A percentile compares a stretch with the other conserved stretches of the same genome.
These are phyloP conservation scores for Ailuropoda melanoleuca DNA, from an alignment of 2,113 vertebrate genomes.

Conservation along the genomic window DNA sequence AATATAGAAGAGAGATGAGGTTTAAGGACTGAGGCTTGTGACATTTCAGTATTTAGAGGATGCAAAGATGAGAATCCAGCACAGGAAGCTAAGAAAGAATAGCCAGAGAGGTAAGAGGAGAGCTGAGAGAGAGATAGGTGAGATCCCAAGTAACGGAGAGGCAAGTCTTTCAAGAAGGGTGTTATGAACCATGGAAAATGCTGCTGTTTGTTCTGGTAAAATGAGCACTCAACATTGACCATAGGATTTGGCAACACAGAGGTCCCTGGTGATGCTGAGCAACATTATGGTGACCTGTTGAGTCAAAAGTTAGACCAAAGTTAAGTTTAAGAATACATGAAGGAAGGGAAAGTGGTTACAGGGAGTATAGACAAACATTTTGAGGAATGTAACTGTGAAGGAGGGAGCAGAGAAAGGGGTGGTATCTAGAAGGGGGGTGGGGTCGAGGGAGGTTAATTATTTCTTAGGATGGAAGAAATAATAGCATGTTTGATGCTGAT, in stretches of 20 bases:
- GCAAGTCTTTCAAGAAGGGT: background rate
- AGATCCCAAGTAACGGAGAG: background rate
- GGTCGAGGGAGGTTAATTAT: background rate
- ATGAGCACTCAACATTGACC: background rate
- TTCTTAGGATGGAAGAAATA: background rate
- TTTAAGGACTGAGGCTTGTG: background rate
- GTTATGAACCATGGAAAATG: background rate
- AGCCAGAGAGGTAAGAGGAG: background rate
- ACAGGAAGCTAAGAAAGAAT: background rate
- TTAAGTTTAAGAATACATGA: background rate
- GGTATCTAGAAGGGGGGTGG: background rate
- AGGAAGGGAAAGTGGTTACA: background rate
- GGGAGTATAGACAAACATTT: background rate
- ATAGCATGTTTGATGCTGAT: background rate
- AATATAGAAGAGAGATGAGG: background rate
- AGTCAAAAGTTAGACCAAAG: background rate
- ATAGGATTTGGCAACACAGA: background rate
- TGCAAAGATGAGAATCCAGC: constrained; percentile 10
- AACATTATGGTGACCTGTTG: background rate
- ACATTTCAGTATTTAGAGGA: background rate
- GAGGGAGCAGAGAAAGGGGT: background rate
- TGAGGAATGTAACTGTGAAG: background rate
- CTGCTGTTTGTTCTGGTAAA: background rate
- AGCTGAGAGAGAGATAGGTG: background rate
- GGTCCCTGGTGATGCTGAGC: background rate